Evolutionary conservation across 2,888 invertebrate species (phyloP).

Genomic region (Amiota communis): DNA sequence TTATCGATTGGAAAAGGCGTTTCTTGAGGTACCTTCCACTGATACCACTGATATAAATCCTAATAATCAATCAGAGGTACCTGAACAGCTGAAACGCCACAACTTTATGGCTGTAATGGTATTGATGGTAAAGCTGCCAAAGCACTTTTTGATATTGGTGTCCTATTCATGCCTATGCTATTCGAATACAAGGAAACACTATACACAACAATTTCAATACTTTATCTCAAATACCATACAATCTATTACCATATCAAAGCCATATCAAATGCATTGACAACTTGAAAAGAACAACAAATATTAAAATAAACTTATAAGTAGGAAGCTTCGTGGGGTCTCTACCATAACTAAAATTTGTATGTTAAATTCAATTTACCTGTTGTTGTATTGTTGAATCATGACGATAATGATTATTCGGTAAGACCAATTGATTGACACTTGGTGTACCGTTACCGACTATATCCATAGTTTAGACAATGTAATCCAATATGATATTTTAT

Average conservation of each 20-base stretch:
- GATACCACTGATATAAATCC: too few relatives aligned
- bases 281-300: background rate
- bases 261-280: background rate
- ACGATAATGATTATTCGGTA: conserved; percentile 73
- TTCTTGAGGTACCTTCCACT: too few relatives aligned
- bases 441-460: conserved; percentile 60
- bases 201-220: background rate
- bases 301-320: too few relatives aligned
- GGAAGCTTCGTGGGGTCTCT: too few relatives aligned
- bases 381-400: conserved; percentile 70
- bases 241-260: background rate
- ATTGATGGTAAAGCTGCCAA: too few relatives aligned
- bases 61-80: too few relatives aligned
- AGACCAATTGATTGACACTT: conserved; percentile 67
- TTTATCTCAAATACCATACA: background rate
- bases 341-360: background rate
- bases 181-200: background rate
- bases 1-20: too few relatives aligned
- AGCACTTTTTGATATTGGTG: too few relatives aligned
- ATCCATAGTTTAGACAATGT: conserved; percentile 65
- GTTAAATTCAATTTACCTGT: conserved; percentile 64
- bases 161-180: too few relatives aligned
- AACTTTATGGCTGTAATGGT: too few relatives aligned
- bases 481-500: conserved; percentile 29
- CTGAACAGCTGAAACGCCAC: too few relatives aligned